Base-by-base conservation (phyloP, 2,888 invertebrate genomes). In the Synergus gifuensis region DNA sequence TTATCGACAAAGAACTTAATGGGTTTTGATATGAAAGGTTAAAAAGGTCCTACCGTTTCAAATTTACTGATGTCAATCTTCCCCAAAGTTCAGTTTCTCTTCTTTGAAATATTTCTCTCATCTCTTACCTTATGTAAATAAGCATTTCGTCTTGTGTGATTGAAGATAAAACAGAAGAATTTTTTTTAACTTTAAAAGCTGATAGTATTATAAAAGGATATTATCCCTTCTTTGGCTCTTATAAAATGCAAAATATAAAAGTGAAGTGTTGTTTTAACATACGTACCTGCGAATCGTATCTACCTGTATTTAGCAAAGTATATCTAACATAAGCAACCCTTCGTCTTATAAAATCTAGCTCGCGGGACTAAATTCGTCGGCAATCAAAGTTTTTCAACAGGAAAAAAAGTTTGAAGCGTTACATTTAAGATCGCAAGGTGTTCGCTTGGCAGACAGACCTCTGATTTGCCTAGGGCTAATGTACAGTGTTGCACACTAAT, bases 1-100 rank as follows among this genome's bases (percentile, higher is more conserved):
- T 83, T 82, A 82, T 46, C 76, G 64, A 64, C 22, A 77, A 79
- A 79, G 79, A 77, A 77, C 77, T 81, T 83, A 82, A 83, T 83
- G 82, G 83, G 78, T 64, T 80, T 36, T 22, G 28, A 62, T 40
- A 69, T 9, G 0, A 69, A 18, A 49, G 76, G 36, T 63, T 28
- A 63, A 36, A 69, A 49, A 49, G 69, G 46, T 28, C 46, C 22
- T 46, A 42, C 64, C 44, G 22, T 46, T 69, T 28, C 18, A 18
- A 69, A 49, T 49, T 49, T 69, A 46, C 14, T 28, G 46, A 69
- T 69, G 69, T 69, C 69, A 49, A 69, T 69, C 69, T 69, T 49
- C 28, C 49, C 69, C 16, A 69, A 49, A 22, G 16, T 28, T 69
- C 69, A 69, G 28, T 69, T 69, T 28, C 42, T 64, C 67, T 69